Conservation (phyloP, 2,888 invertebrate species). For the Nasonia oneida region DNA sequence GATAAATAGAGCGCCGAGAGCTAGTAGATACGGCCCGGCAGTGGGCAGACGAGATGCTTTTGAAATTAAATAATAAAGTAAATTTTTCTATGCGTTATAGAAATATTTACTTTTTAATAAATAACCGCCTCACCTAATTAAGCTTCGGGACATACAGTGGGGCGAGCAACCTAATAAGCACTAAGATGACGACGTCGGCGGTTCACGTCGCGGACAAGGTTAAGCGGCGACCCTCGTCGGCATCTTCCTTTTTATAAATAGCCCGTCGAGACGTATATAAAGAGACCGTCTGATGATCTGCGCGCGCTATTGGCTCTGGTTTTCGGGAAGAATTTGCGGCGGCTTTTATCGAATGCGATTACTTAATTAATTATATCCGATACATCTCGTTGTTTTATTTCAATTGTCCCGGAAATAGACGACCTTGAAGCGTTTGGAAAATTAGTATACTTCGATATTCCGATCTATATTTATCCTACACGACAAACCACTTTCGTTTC, state of each 20-base stretch:
- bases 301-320: not conserved
- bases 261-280: conserved; percentile 54
- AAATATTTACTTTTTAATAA: too few species aligned
- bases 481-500: not conserved
- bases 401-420: not conserved
- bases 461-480: not conserved
- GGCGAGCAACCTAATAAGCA: conserved; percentile 12
- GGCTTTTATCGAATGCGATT: not conserved
- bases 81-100: too few species aligned
- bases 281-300: not conserved
- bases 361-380: too few species aligned
- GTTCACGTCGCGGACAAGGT: conserved; percentile 76
- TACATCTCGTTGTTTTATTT: too few species aligned
- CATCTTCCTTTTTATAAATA: conserved; percentile 72
- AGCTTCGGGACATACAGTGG: not conserved
- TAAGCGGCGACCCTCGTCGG: conserved; percentile 76
- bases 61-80: not conserved
- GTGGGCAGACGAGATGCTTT: conserved; percentile 17
- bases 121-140: not conserved
- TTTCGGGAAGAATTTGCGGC: not conserved
- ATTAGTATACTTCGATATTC: not conserved
- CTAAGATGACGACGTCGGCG: conserved; percentile 65
- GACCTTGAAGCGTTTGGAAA: not conserved
- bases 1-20: conserved; percentile 40
- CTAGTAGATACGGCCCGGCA: conserved; percentile 38